Evolutionary conservation across 2,888 invertebrate genomes (phyloP).

Genomic region (Andrena chrysosceles): DNA sequence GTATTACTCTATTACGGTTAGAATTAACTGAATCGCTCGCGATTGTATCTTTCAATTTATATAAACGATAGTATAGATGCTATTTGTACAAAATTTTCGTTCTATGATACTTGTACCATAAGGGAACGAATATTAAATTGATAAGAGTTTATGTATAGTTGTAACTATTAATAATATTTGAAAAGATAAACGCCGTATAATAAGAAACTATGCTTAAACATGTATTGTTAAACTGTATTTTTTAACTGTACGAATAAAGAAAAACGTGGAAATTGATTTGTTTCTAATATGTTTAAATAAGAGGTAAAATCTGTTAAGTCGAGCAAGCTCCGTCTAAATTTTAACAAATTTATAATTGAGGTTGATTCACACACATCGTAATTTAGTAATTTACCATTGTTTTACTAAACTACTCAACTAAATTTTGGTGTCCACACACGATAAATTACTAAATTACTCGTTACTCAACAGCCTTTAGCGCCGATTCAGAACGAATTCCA

Average conservation of each 20-base stretch:
- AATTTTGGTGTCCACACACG: too few relatives aligned
- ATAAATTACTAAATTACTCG: too few relatives aligned
- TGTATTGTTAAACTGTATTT: conserved; percentile 60
- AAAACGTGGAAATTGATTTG: background rate
- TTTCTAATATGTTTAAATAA: background rate
- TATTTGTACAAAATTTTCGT: conserved; percentile 37
- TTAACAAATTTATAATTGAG: background rate
- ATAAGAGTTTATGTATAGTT: conserved; percentile 45
- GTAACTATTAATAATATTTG: conserved; percentile 28
- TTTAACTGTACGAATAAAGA: conserved; percentile 66
- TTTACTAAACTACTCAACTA: too few relatives aligned
- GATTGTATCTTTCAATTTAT: conserved; percentile 37
- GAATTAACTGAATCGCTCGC: conserved; percentile 11
- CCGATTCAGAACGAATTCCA: too few relatives aligned
- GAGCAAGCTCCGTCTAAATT: background rate
- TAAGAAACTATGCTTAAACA: conserved; percentile 29
- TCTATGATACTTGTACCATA: conserved; percentile 18
- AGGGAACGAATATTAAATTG: conserved; percentile 32
- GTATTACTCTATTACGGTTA: conserved; percentile 21
- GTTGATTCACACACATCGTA: too few relatives aligned
- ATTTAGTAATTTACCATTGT: too few relatives aligned
- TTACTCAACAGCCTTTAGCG: too few relatives aligned
- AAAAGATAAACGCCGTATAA: conserved; percentile 12
- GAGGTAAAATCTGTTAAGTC: background rate
- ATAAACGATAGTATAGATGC: conserved; percentile 20